Percentiles rank a stretch among this genome's conserved stretches.
phyloP scores from a whole-genome alignment of 2,113 vertebrate genomes.

The Oplegnathus fasciatus region DNA sequence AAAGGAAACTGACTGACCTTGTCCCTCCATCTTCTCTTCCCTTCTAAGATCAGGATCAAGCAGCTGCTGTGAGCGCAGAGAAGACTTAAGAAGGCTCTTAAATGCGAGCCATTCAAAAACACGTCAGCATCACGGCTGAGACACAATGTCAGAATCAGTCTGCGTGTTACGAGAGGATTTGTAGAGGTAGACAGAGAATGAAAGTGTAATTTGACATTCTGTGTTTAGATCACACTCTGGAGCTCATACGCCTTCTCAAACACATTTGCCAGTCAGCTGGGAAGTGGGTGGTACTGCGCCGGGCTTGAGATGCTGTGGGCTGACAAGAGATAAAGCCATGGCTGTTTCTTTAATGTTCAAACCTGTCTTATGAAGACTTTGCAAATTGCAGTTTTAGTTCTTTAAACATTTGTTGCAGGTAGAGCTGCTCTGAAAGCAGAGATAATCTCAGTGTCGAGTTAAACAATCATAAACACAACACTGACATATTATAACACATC shows the following conservation, averaged over 20 bases:
- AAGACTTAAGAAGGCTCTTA: not conserved
- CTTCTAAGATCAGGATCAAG: not conserved
- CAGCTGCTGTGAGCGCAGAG: not conserved
- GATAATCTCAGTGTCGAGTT: not conserved
- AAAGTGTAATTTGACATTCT: slow-evolving; percentile 42
- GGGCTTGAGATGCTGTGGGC: slow-evolving; percentile 48
- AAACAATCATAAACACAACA: not conserved
- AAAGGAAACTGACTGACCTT: not conserved
- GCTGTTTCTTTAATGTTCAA: slow-evolving; percentile 35
- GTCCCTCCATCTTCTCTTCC: too few relatives aligned
- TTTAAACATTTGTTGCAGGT: not conserved
- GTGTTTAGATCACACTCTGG: slow-evolving; percentile 41
- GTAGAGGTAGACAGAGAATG: slow-evolving; percentile 20
- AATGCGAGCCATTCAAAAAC: slow-evolving; percentile 12
- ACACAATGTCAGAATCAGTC: not conserved
- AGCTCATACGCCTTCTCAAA: slow-evolving; percentile 35
- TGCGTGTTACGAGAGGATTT: not conserved
- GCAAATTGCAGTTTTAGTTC: not conserved
- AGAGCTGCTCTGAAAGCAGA: not conserved
- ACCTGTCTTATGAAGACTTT: not conserved
- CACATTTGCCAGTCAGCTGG: slow-evolving; percentile 63
- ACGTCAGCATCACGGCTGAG: not conserved
- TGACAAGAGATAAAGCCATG: slow-evolving; percentile 36
- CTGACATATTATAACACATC: not conserved
- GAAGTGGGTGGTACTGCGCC: slow-evolving; percentile 62